phyloP scores from a whole-genome alignment of 2,113 vertebrate species.

The Alethe castanea region DNA sequence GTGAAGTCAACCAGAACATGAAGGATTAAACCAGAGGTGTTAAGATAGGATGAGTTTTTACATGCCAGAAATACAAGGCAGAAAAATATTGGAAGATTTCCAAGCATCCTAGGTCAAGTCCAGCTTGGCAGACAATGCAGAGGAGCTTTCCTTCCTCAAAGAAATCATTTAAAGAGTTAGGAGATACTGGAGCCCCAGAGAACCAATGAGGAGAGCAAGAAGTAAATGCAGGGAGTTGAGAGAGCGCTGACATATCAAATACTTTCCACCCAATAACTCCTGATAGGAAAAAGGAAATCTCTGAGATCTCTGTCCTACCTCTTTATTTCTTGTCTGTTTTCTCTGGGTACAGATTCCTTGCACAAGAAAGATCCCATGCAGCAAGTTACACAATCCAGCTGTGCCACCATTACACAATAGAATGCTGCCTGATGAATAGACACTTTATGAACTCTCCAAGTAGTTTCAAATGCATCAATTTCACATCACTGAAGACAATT shows the following conservation, averaged over 20 bases:
- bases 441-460: neutral
- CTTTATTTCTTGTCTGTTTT: neutral
- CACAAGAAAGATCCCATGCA: neutral
- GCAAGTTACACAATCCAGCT: constrained; percentile 9
- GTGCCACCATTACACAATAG: neutral
- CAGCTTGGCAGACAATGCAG: neutral
- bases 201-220: neutral
- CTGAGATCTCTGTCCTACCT: neutral
- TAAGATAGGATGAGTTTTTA: neutral
- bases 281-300: neutral
- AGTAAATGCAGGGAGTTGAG: neutral
- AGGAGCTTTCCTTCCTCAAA: neutral
- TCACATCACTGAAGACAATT: neutral
- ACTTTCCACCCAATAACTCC: neutral
- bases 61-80: neutral
- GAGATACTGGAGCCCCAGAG: neutral
- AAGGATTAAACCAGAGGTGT: neutral
- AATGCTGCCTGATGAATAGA: neutral
- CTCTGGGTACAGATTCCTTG: neutral
- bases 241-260: neutral
- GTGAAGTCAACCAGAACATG: neutral
- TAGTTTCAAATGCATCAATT: neutral
- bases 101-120: neutral
- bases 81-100: neutral
- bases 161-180: neutral